Percentiles rank a stretch among this genome's conserved stretches.
Evolutionary conservation across 2,888 invertebrate genomes (phyloP).

Genomic region (Petrophora chlorosata): DNA sequence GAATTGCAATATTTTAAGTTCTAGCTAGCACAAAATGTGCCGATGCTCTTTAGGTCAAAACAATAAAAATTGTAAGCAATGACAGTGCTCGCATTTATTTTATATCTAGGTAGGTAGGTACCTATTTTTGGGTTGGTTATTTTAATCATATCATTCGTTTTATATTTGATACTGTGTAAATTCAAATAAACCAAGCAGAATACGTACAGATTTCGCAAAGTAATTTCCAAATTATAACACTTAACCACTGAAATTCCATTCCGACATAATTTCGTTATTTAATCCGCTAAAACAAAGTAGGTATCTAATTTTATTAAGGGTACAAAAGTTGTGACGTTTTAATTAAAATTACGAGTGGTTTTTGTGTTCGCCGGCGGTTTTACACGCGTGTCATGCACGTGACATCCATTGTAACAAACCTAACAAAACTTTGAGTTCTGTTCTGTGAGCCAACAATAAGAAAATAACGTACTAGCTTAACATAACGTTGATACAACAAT

Average conservation of each 20-base stretch:
- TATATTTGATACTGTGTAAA: too few species aligned
- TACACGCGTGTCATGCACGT: constrained; percentile 62
- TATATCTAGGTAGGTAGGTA: too few species aligned
- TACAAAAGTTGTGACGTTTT: constrained; percentile 73
- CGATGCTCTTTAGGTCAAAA: background rate
- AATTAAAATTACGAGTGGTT: constrained; percentile 75
- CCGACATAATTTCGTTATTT: constrained; percentile 10
- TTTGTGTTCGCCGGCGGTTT: constrained; percentile 55
- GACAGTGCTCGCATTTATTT: too few species aligned
- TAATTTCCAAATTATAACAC: too few species aligned
- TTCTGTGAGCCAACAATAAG: constrained; percentile 24
- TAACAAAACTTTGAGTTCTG: constrained; percentile 40
- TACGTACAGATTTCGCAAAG: too few species aligned
- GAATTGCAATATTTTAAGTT: background rate
- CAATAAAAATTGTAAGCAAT: too few species aligned
- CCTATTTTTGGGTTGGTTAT: too few species aligned
- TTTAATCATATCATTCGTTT: too few species aligned
- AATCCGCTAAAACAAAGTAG: constrained; percentile 13
- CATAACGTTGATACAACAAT: constrained; percentile 21
- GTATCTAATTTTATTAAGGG: constrained; percentile 51
- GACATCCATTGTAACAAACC: constrained; percentile 62
- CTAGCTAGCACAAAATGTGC: background rate
- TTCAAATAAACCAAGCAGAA: too few species aligned
- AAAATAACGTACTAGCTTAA: constrained; percentile 22
- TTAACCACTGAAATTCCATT: too few species aligned